These are phyloP conservation scores for Rhabdophis nuchalis DNA, from an alignment of 2,797 vertebrate species.

Conservation along the genomic window DNA sequence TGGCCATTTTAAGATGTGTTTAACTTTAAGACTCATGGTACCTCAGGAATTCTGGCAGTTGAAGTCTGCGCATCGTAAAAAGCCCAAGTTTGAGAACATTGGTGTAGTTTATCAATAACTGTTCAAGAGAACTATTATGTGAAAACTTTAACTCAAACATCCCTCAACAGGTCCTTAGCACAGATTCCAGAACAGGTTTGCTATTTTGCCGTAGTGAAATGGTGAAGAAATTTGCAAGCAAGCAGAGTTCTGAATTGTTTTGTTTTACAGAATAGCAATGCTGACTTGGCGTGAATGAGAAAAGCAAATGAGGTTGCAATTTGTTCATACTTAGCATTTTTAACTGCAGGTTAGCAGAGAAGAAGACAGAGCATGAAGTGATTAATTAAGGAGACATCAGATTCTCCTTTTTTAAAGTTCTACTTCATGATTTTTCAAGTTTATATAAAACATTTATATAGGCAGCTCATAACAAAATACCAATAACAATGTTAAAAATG, in stretches of 20 bases:
- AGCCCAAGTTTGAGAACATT: neutral
- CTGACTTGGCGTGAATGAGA: neutral
- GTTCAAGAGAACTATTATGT: neutral
- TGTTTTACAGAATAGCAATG: neutral
- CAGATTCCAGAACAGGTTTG: neutral
- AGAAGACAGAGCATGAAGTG: neutral
- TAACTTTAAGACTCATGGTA: neutral
- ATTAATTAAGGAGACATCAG: neutral
- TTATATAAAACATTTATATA: neutral
- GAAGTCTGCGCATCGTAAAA: neutral
- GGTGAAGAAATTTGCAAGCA: neutral
- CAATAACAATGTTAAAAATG: neutral
- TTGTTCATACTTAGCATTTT: neutral
- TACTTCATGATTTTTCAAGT: neutral
- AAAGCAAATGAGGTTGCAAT: neutral
- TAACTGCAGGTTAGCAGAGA: neutral
- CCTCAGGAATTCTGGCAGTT: neutral
- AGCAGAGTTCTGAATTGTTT: neutral
- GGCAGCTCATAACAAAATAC: neutral
- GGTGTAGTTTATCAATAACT: neutral
- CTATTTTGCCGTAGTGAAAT: neutral
- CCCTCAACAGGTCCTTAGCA: neutral
- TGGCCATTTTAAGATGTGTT: neutral
- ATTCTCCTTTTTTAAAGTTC: neutral
- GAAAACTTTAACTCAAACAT: neutral